These are phyloP conservation scores for Microchrysa polita DNA, from an alignment of 2,888 invertebrate genomes.

Conservation along the genomic window DNA sequence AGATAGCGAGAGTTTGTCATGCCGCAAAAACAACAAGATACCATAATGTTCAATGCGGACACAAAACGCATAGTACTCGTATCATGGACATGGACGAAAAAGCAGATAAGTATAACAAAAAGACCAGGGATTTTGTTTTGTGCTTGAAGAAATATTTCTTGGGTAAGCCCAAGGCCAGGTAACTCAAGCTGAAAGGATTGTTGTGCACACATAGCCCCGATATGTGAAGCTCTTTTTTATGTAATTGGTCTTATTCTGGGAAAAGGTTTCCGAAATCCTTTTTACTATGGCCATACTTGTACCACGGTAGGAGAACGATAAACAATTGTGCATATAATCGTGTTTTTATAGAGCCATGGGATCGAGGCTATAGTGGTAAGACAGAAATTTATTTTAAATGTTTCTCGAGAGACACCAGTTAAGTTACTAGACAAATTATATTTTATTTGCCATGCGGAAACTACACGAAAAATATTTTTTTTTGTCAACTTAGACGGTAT, in stretches of 20 bases:
- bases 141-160: slow-evolving; percentile 36
- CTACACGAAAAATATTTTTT: neutral
- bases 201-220: neutral
- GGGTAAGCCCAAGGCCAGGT: slow-evolving; percentile 8
- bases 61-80: too few relatives aligned
- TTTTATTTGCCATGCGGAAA: neutral
- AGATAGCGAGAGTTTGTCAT: slow-evolving; percentile 8
- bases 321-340: slow-evolving; percentile 28
- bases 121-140: slow-evolving; percentile 17
- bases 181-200: slow-evolving; percentile 29
- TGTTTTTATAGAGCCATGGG: neutral
- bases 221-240: neutral
- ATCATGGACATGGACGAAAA: slow-evolving; percentile 5
- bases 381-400: neutral
- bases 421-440: neutral
- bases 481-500: neutral
- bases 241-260: neutral
- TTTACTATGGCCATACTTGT: too few relatives aligned
- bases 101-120: slow-evolving; percentile 19
- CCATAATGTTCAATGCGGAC: neutral
- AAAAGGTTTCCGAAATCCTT: neutral
- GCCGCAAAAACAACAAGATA: slow-evolving; percentile 17
- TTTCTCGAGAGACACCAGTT: neutral
- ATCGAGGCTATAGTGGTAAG: too few relatives aligned
- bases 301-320: slow-evolving; percentile 14